Evolutionary conservation across 37 sponge, comb jelly and placozoan genomes (phyloP), one percentile per base, ranked within the genome.

Genomic region (Tethya wilhelma): DNA sequence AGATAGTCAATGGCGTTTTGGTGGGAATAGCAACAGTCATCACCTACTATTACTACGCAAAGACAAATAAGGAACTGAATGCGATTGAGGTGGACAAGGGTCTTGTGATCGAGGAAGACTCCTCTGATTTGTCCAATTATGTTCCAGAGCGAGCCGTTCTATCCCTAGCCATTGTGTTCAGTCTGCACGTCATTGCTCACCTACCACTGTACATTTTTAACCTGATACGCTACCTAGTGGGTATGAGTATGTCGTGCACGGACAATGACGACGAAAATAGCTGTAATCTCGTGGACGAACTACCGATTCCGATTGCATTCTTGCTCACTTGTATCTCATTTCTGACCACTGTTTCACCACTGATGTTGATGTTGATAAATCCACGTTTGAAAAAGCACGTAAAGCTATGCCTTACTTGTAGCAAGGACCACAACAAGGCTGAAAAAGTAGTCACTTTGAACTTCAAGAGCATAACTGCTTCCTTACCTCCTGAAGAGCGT

Each of bases 301-400:
- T 31, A 38, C 67, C 67, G 14, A 67, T 31, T 8, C 32, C 34
- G 37, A 36, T 67, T 17, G 5, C 28, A 30, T 29, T 19, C 20
- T 36, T 6, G 6, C 39, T 67, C 9, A 8, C 67, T 30, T 19
- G 4, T 17, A 67, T 67, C 67, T 4, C 17, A 2, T 67, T 67
- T 29, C 32, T 67, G 38, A 67, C 67, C 7, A 67, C 67, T 4
- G 34, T 5, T 29, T 72, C 73, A 25, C 73, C 73, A 12, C 22
- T 49, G 1, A 8, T 72, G 31, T 14, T 72, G 55, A 55, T 46
- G 11, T 28, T 46, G 1, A n/a, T 72, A 2, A 49, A 44, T 14
- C 22, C 26, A 12, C 55, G 34, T 0, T 72, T 34, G 33, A 44
- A 14, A 53, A 26, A 72, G 22, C 22, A 72, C 31, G 56, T 20